These are phyloP conservation scores for Cinclus mexicanus DNA, from an alignment of 2,113 vertebrate genomes.

Conservation along the genomic window DNA sequence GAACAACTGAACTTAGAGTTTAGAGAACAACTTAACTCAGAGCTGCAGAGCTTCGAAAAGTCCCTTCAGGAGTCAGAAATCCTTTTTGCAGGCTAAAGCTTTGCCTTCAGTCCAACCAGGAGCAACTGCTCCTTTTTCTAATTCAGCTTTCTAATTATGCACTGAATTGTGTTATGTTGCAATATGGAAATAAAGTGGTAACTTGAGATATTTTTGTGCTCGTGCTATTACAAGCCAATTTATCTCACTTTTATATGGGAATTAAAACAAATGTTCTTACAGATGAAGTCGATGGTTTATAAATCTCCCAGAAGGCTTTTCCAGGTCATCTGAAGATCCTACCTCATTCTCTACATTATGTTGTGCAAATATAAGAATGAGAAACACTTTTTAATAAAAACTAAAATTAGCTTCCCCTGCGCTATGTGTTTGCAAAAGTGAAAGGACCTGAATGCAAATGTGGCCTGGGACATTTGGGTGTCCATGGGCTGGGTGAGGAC, in stretches of 20 bases:
- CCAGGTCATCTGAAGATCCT: conserved; percentile 29
- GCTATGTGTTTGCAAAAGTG: background rate
- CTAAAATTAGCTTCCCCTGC: background rate
- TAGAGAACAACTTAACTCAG: background rate
- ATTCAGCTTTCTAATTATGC: conserved; percentile 21
- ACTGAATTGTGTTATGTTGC: conserved; percentile 24
- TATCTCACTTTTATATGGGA: conserved; percentile 38
- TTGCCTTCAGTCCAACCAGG: background rate
- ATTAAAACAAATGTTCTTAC: conserved; percentile 53
- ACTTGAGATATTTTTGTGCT: conserved; percentile 40
- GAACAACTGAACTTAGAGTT: background rate
- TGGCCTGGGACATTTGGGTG: background rate
- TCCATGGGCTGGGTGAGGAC: background rate
- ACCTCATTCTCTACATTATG: background rate
- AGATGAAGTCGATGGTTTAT: background rate
- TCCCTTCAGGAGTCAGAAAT: background rate
- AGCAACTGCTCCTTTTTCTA: conserved; percentile 25
- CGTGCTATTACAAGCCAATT: conserved; percentile 37
- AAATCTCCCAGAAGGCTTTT: conserved; percentile 33
- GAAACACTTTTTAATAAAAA: conserved; percentile 36
- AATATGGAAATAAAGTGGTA: conserved; percentile 52
- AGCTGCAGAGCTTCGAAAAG: background rate
- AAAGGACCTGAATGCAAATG: background rate
- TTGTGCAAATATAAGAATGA: conserved; percentile 1
- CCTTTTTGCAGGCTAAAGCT: background rate